Percentiles rank a stretch among this genome's conserved stretches.
Conservation (phyloP, 2,797 vertebrate species). For the Oryzias dopingdopingensis region DNA sequence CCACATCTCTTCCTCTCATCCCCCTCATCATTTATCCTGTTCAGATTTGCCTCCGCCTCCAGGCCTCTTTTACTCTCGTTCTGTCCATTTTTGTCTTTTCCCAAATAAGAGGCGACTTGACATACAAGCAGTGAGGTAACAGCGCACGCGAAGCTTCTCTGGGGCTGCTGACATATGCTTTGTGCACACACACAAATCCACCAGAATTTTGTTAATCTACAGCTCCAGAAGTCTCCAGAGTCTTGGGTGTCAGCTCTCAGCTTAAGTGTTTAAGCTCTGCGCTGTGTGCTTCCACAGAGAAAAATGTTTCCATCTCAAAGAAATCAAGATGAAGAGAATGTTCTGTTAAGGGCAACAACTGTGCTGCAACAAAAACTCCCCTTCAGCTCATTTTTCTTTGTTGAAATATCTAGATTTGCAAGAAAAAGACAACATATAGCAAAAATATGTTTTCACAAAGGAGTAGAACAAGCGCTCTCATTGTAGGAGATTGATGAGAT, state of each 20-base stretch:
- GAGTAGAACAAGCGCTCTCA: not conserved
- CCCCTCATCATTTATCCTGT: conserved; percentile 4
- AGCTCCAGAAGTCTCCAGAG: conserved; percentile 16
- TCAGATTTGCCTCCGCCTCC: conserved; percentile 2
- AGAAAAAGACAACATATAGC: not conserved
- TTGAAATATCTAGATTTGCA: conserved; percentile 8
- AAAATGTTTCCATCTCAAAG: conserved; percentile 21
- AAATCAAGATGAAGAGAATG: conserved; percentile 14
- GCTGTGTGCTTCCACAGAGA: conserved; percentile 2
- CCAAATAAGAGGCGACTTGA: conserved; percentile 12
- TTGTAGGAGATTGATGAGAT: conserved; percentile 27
- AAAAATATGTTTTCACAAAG: not conserved
- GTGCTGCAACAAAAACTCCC: conserved; percentile 18
- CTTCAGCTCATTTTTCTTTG: not conserved
- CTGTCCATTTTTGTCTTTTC: not conserved
- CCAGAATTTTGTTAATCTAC: conserved; percentile 33
- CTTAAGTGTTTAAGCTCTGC: conserved; percentile 45
- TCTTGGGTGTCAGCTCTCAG: conserved; percentile 19
- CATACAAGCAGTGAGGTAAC: conserved; percentile 28
- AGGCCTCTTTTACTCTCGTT: conserved; percentile 7
- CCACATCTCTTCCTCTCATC: conserved; percentile 6
- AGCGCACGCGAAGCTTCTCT: conserved; percentile 1
- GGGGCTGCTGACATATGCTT: conserved; percentile 8
- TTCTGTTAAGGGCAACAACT: conserved; percentile 18
- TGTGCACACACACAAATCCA: conserved; percentile 3